These are phyloP conservation scores for Xestia sexstrigata DNA, from an alignment of 2,888 invertebrate species.

Conservation along the genomic window DNA sequence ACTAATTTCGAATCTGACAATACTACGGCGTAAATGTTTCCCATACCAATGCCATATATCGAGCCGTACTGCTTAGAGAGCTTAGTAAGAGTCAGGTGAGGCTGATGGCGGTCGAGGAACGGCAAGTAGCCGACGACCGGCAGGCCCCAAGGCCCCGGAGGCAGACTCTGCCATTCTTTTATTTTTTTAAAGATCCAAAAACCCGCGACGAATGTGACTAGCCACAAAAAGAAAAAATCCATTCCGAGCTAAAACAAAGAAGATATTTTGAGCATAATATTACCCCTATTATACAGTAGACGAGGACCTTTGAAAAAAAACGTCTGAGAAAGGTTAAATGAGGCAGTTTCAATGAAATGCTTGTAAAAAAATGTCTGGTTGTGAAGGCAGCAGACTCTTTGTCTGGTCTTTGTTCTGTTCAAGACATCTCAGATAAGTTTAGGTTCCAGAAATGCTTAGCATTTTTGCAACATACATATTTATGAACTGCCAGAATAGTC, in stretches of 20 bases:
- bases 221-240: conserved; percentile 78
- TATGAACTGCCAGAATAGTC: conserved; percentile 21
- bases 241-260: conserved; percentile 72
- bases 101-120: conserved; percentile 92
- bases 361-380: conserved; percentile 55
- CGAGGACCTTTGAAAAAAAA: conserved; percentile 52
- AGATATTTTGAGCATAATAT: conserved; percentile 52
- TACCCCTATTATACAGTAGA: conserved; percentile 49
- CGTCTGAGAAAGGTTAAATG: conserved; percentile 37
- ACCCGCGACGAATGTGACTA: conserved; percentile 76
- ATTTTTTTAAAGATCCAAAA: conserved; percentile 82
- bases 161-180: conserved; percentile 87
- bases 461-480: conserved; percentile 42
- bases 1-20: conserved; percentile 94
- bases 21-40: conserved; percentile 94
- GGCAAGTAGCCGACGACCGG: conserved; percentile 95
- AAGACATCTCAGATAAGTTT: conserved; percentile 37
- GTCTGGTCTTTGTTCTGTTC: conserved; percentile 58
- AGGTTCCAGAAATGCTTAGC: conserved; percentile 43
- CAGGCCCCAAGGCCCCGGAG: conserved; percentile 95
- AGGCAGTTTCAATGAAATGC: conserved; percentile 50
- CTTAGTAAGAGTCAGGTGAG: conserved; percentile 93
- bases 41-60: conserved; percentile 94
- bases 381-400: conserved; percentile 45
- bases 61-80: conserved; percentile 93